Base-by-base conservation (phyloP, 2,888 invertebrate genomes). In the Apodemia hepburni region DNA sequence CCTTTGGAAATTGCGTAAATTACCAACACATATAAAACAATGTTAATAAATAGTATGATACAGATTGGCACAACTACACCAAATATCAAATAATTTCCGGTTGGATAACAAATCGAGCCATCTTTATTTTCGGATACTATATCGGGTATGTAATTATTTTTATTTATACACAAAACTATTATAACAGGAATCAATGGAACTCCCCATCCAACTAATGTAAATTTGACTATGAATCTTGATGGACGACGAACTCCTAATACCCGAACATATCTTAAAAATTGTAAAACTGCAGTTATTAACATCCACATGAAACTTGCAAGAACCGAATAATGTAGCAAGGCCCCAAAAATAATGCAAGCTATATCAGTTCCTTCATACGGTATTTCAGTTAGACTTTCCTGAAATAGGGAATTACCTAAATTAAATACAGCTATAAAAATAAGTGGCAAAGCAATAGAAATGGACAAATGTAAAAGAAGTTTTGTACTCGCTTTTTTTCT, bases 261-360 rank as follows among this genome's bases (percentile, higher is more conserved):
- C 65, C 93, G 92, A 0, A 95, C 95, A 71, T 95, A 95, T 60
- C 94, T 89, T 63, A 94, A 91, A 76, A 95, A 95, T 77, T 95
- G 95, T 63, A 95, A 81, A 60, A 93, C 81, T 1, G 94, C 95
- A 63, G 95, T 94, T 63, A 95, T 93, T 27, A 95, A 79, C 95
- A 95, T 95, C 95, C 95, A 95, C 72, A 92, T 92, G 73, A 95
- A 95, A 66, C 94, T 92, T 2, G 94, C 92, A 58, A 95, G 79
- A 45, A 95, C 92, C 22, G 94, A 93, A 77, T 95, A 95, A 73
- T 95, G 95, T 49, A 95, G 78, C 6, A 93, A 70, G 8, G 93
- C 92, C 4, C 95, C 95, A 15, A 94, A 81, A n/a, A 85, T 70
- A 54, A 94, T 87, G 73, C 95, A 95, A 47, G 84, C 65, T 27